These are phyloP conservation scores for Holacanthus passer DNA, from an alignment of 2,113 vertebrate genomes.

Conservation along the genomic window DNA sequence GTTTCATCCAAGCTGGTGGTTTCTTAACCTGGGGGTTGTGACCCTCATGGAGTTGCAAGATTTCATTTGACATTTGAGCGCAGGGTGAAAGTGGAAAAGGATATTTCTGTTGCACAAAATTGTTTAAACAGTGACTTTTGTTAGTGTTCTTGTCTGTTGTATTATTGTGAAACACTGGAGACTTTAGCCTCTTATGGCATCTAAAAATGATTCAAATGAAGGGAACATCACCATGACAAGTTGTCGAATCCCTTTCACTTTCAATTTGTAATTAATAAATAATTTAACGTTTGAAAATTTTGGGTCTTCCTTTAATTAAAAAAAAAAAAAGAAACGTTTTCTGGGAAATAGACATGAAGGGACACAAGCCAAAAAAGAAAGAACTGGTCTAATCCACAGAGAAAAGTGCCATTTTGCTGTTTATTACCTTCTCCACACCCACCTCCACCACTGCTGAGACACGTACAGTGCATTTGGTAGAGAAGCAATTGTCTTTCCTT, in stretches of 20 bases:
- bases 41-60: neutral
- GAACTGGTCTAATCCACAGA: neutral
- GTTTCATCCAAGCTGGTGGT: neutral
- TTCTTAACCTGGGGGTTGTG: neutral
- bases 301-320: neutral
- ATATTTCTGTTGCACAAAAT: neutral
- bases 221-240: neutral
- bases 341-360: neutral
- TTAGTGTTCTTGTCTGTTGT: neutral
- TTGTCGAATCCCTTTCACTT: neutral
- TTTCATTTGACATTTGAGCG: neutral
- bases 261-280: too few relatives aligned
- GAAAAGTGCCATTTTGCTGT: neutral
- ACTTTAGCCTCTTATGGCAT: neutral
- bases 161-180: neutral
- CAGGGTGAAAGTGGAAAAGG: neutral
- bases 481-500: conserved; percentile 28
- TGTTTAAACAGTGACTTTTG: too few relatives aligned
- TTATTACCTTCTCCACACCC: conserved; percentile 1
- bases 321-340: too few relatives aligned
- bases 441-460: neutral
- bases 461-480: neutral
- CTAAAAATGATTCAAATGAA: neutral
- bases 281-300: neutral
- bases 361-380: neutral